Base-by-base conservation (phyloP, 2,797 vertebrate species). In the Cirrhinus molitorella region DNA sequence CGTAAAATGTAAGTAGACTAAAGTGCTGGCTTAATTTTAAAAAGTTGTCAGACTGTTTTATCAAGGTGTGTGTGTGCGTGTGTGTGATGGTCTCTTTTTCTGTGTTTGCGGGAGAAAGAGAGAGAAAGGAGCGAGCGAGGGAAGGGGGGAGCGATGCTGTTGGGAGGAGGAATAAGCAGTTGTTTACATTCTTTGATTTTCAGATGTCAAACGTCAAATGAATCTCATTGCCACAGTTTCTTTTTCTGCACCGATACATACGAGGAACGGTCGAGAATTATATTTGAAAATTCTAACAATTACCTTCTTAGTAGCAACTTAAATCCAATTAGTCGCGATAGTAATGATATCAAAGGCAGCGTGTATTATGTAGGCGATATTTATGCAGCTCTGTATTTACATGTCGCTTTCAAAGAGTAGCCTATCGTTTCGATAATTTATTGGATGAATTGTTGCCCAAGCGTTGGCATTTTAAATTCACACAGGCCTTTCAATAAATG, bases 141-240 rank as follows among this genome's bases (percentile, higher is more conserved):
- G 45, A 84, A 40, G 47, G 49, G 51, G 72, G 79, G 63, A 66
- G 78, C 19, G 40, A 89, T 92, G 93, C 93, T 93, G 90, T 90
- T 91, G 89, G 45, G 63, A 83, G 73, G 82, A 88, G 82, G 55
- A 93, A 90, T 93, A 90, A 68, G 16, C 71, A 75, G 51, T 83
- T 83, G 51, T 77, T 68, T 77, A 59, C 47, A 79, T 83, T 92
- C 72, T 93, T 94, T 90, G 93, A 92, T 93, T 91, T 91, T 94
- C 94, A 88, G 90, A 91, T 94, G 92, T 92, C 92, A 92, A 94
- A 88, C 89, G 93, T 75, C 31, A 83, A 83, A 67, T 57, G 61
- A 57, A 49, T 81, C 25, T 73, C 55, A 73, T 49, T 72, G 68
- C 31, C 49, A 89, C 83, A 85, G 84, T 88, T 88, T 91, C 91